These are phyloP conservation scores for Troides oblongomaculatus DNA, from an alignment of 2,888 invertebrate genomes.

Conservation along the genomic window DNA sequence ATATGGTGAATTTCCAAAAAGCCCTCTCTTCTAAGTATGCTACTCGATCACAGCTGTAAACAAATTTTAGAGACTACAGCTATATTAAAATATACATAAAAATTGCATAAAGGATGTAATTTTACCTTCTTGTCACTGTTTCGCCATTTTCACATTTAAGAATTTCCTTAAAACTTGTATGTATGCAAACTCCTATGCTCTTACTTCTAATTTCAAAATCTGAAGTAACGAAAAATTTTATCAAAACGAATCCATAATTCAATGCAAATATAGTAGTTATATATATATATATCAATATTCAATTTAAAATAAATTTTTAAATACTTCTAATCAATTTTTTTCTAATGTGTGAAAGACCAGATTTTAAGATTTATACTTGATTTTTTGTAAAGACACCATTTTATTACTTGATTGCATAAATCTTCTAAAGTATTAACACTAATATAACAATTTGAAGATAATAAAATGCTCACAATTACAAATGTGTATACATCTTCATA, in stretches of 20 bases:
- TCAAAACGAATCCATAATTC: background rate
- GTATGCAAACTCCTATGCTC: conserved; percentile 89
- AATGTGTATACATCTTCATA: no score
- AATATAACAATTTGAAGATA: no score
- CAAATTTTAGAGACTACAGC: conserved; percentile 13
- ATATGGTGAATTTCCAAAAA: conserved; percentile 90
- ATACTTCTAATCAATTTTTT: no score
- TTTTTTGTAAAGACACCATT: no score
- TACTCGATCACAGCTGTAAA: conserved; percentile 89
- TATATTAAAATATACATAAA: background rate
- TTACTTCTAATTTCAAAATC: conserved; percentile 91
- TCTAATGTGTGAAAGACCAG: no score
- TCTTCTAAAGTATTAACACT: no score
- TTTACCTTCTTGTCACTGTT: conserved; percentile 87
- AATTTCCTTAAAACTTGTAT: conserved; percentile 91
- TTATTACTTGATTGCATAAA: no score
- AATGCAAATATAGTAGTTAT: background rate
- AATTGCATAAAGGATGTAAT: background rate
- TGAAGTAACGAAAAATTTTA: conserved; percentile 41
- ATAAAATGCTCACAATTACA: no score
- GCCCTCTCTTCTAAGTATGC: conserved; percentile 90
- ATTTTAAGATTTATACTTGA: no score
- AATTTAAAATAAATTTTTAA: no score
- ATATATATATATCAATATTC: no score
- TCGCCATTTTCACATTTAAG: conserved; percentile 90